Base-by-base conservation (phyloP, 2,888 invertebrate species). In the Isoperla grammatica region DNA sequence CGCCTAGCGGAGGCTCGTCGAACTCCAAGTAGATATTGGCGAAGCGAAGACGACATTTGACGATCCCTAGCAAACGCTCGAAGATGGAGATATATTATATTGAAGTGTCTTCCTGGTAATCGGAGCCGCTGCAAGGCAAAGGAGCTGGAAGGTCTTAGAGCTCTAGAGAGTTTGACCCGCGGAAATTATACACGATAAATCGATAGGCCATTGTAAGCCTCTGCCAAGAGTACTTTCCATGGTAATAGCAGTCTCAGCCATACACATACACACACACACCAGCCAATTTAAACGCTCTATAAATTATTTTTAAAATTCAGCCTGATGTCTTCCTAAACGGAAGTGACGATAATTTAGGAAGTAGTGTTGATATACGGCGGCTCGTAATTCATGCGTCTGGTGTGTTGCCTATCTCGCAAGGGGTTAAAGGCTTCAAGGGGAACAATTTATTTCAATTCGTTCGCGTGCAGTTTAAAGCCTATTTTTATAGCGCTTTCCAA, bases 281-380 rank as follows among this genome's bases (percentile, higher is more conserved):
- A 48, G 48, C 48, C 48, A 48, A 48, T 49, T 49, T 49, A 22
- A 29, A 49, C 23, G 49, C 35, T 49, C 49, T 29, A 17, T 29
- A 23, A 49, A 49, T 23, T 35, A 23, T 23, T 29, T 29, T 29
- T 13, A 49, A 49, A 49, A 22, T 35, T 22, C 29, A 23, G 29
- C 15, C 17, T 53, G 20, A 53, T 39, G 53, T 53, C 53, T 19
- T 39, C 37, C 19, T 53, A 37, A 53, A 39, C 53, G 53, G 53
- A 53, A 53, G 53, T 53, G 53, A 39, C 37, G 53, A 53, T 53
- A 53, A 53, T 39, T 53, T 37, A 53, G 53, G 53, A 53, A 37
- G 53, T 53, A 9, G 37, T 20, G 29, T 39, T 53, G 53, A 53
- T 53, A 37, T 53, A 53, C 20, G 53, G 2, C 5, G 37, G 17